A percentile compares a stretch with the other conserved stretches of the same genome.
These are phyloP conservation scores for Pentamera pediparva DNA, from an alignment of 53 echinoderm and acorn worm genomes.

Conservation along the genomic window DNA sequence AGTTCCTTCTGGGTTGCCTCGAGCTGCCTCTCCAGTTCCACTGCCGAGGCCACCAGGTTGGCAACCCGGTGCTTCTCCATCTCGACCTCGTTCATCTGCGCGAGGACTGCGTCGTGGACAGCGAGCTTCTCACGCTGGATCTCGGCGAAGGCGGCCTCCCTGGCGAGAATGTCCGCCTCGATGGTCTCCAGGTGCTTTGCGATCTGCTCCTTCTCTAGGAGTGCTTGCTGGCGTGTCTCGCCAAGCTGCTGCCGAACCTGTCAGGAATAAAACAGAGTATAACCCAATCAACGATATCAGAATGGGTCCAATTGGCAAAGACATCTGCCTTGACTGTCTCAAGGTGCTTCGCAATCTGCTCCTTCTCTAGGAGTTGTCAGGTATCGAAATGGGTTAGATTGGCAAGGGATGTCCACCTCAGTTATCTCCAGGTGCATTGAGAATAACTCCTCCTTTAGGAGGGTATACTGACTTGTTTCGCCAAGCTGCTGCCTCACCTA, in stretches of 20 bases:
- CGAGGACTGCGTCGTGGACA: constrained; percentile 80
- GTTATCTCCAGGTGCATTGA: constrained; percentile 90
- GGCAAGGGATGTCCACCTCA: constrained; percentile 88
- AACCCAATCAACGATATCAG: neutral
- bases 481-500: too few relatives aligned
- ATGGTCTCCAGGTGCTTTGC: constrained; percentile 96
- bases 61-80: constrained; percentile 78
- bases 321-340: constrained; percentile 97
- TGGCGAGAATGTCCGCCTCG: constrained; percentile 90
- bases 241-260: constrained; percentile 73
- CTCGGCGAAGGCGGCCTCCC: constrained; percentile 81
- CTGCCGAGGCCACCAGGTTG: constrained; percentile 70
- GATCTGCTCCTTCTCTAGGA: constrained; percentile 89
- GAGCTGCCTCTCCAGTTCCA: constrained; percentile 83
- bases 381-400: constrained; percentile 41
- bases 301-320: constrained; percentile 62
- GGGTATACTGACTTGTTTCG: too few relatives aligned
- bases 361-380: constrained; percentile 74
- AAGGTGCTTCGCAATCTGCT: constrained; percentile 87
- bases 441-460: too few relatives aligned
- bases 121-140: constrained; percentile 85
- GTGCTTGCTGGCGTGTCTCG: constrained; percentile 67
- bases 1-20: constrained; percentile 81
- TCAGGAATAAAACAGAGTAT: too few relatives aligned
- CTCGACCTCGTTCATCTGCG: constrained; percentile 87